A percentile compares a stretch with the other conserved stretches of the same genome.
phyloP scores from a whole-genome alignment of 2,113 vertebrate species.

The Leucoraja erinaceus region DNA sequence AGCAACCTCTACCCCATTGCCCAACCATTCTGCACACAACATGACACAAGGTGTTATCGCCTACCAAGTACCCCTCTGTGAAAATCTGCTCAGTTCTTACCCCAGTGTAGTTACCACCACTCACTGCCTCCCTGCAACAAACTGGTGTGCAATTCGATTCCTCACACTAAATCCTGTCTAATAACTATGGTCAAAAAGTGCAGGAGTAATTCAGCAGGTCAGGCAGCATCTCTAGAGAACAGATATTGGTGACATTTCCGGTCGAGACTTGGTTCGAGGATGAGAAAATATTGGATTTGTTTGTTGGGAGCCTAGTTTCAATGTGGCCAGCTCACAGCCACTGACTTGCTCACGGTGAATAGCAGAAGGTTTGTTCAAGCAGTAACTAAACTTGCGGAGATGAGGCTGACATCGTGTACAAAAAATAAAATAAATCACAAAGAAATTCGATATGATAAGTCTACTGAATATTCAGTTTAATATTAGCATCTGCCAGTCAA shows the following conservation, averaged over 20 bases:
- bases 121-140: not conserved
- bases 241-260: too few species aligned
- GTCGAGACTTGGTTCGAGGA: not conserved
- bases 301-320: not conserved
- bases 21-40: not conserved
- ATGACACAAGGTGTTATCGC: not conserved
- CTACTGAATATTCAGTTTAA: not conserved
- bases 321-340: not conserved
- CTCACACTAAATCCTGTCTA: not conserved
- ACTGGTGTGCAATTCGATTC: not conserved
- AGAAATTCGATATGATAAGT: not conserved
- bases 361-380: not conserved
- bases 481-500: not conserved
- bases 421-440: not conserved
- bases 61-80: not conserved
- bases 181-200: not conserved
- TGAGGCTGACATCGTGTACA: not conserved
- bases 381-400: not conserved
- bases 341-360: not conserved
- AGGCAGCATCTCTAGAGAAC: too few species aligned
- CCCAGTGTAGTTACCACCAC: not conserved
- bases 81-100: not conserved
- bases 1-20: not conserved
- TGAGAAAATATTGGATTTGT: not conserved
- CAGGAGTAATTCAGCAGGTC: too few species aligned